Conservation (phyloP, 2,113 vertebrate species). For the Geococcyx californianus region DNA sequence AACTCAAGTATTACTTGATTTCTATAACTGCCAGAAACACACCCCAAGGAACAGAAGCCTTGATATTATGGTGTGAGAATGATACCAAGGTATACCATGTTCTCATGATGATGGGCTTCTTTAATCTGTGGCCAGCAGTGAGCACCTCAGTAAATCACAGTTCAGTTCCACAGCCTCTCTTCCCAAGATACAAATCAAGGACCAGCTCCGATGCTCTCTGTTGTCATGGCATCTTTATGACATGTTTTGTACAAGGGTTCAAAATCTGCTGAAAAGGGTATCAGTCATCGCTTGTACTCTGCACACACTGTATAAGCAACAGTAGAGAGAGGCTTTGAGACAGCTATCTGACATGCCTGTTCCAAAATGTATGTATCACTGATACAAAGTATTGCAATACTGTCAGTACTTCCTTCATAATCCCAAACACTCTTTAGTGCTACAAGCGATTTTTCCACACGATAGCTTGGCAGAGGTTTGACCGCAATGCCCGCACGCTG, state of each 20-base stretch:
- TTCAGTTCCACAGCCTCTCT: not conserved
- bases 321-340: not conserved
- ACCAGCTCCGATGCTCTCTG: not conserved
- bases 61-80: not conserved
- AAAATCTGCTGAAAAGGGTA: not conserved
- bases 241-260: not conserved
- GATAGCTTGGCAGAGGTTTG: not conserved
- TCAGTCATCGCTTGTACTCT: not conserved
- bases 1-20: not conserved
- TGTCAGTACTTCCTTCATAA: not conserved
- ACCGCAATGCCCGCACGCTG: not conserved
- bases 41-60: not conserved
- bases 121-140: not conserved
- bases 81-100: not conserved
- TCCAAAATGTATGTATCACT: not conserved
- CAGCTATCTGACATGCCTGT: not conserved
- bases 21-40: not conserved
- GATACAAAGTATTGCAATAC: not conserved
- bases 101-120: not conserved
- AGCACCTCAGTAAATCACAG: not conserved
- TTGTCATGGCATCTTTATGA: not conserved
- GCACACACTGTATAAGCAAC: accelerated
- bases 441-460: not conserved
- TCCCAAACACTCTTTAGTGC: not conserved
- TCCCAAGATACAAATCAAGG: not conserved